Conservation (phyloP, 2,888 invertebrate genomes). For the Stenurella melanura region DNA sequence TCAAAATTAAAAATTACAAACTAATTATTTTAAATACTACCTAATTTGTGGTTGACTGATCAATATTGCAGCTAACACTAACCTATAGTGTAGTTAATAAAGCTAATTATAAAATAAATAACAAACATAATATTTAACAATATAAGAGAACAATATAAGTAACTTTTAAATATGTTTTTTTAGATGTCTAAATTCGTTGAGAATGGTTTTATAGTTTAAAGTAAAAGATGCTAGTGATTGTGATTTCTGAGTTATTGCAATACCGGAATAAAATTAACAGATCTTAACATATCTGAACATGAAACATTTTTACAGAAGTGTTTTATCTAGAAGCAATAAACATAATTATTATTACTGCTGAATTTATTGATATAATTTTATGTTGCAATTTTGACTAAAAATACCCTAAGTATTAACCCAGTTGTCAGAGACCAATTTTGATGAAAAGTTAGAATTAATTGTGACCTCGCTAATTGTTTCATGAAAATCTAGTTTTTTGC, state of each 20-base stretch:
- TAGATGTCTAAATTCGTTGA: not conserved
- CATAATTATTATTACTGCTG: too few species aligned
- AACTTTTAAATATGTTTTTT: not conserved
- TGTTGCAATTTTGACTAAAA: too few species aligned
- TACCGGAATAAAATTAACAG: not conserved
- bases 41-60: not conserved
- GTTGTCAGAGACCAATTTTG: too few species aligned
- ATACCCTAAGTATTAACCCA: too few species aligned
- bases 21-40: too few species aligned
- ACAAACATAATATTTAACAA: constrained; percentile 43
- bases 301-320: not conserved
- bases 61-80: not conserved
- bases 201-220: not conserved
- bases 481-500: too few species aligned
- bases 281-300: not conserved
- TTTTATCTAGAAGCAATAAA: too few species aligned
- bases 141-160: constrained; percentile 22
- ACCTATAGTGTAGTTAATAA: constrained; percentile 5
- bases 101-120: constrained; percentile 43
- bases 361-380: too few species aligned
- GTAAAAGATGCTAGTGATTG: not conserved
- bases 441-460: too few species aligned
- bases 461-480: too few species aligned
- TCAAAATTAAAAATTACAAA: too few species aligned
- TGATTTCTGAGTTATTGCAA: not conserved